A percentile compares a stretch with the other conserved stretches of the same genome.
phyloP scores from a whole-genome alignment of 2,113 vertebrate species.

The Osmerus mordax region DNA sequence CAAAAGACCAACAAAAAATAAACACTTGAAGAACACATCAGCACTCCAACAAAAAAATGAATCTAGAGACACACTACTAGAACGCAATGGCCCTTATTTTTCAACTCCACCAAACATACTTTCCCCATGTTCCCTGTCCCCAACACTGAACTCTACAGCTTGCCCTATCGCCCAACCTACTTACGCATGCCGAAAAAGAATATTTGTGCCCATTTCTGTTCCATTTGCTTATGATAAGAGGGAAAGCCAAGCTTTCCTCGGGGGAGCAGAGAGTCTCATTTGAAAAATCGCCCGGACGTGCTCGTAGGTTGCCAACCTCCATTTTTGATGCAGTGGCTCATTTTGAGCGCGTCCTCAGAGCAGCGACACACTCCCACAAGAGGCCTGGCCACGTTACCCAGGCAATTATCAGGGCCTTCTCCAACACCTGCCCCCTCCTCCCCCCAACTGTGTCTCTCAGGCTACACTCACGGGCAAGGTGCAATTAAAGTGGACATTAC shows the following conservation, averaged over 20 bases:
- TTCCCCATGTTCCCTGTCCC: slow-evolving; percentile 37
- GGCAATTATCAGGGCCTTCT: slow-evolving; percentile 63
- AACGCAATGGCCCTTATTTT: slow-evolving; percentile 43
- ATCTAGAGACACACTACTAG: not conserved
- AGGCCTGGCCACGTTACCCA: slow-evolving; percentile 43
- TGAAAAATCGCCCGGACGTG: slow-evolving; percentile 66
- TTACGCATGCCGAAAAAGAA: slow-evolving; percentile 44
- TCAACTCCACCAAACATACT: slow-evolving; percentile 40
- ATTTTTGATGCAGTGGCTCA: slow-evolving; percentile 69
- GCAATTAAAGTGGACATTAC: slow-evolving; percentile 52
- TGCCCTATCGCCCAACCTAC: slow-evolving; percentile 58
- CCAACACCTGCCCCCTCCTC: slow-evolving; percentile 56
- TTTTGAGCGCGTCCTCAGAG: slow-evolving; percentile 60
- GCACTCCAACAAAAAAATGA: slow-evolving; percentile 5
- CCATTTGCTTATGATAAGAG: slow-evolving; percentile 64
- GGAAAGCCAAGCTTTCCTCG: slow-evolving; percentile 45
- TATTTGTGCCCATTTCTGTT: slow-evolving; percentile 58
- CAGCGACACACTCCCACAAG: slow-evolving; percentile 40
- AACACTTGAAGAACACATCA: slow-evolving; percentile 10
- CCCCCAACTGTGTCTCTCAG: slow-evolving; percentile 11
- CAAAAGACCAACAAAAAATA: not conserved
- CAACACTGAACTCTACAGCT: slow-evolving; percentile 57
- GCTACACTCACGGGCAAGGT: slow-evolving; percentile 33
- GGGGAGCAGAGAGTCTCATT: slow-evolving; percentile 64
- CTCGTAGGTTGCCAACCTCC: slow-evolving; percentile 69